Base-by-base conservation (phyloP, 2,888 invertebrate genomes). In the Bursaphelenchus okinawaensis region DNA sequence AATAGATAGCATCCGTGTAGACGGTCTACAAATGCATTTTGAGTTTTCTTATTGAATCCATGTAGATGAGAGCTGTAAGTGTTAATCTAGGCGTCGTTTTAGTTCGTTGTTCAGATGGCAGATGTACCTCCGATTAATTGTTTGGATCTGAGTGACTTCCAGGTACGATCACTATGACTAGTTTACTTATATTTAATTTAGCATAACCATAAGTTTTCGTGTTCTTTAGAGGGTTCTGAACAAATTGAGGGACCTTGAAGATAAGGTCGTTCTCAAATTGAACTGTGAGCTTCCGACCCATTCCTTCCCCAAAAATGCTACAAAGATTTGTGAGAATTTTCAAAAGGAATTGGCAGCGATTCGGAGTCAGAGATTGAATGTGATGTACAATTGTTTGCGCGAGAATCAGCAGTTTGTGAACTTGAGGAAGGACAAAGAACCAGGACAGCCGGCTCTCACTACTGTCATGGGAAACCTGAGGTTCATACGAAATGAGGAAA, bases 201-300 rank as follows among this genome's bases (percentile, higher is more conserved):
- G n/a, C n/a, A n/a, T n/a, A 40, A 4, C 1, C 3, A 16, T 40
- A 40, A n/a, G n/a, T 40, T 12, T 40, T n/a, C 40, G 40, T 40
- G n/a, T n/a, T n/a, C 40, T 68, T 70, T 54, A 70, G 68, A 50
- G 69, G 12, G 52, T 70, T 16, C n/a, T 68, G 19, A 65, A 70
- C 55, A 72, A 63, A 51, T 52, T 69, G 19, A 52, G 69, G 22
- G 26, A 40, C 19, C 22, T 23, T 4, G 69, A 69, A 26, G 69
- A 69, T 29, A 69, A 56, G 29, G 52, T 69, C 9, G 29, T 68
- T n/a, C 63, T 69, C 16, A 50, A 31, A n/a, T 52, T 69, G 40
- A 69, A 69, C 51, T 72, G 72, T 57, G 69, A 70, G 26, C 51
- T 69, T n/a, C 69, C 69, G 9, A 69, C 69, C 4, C 52, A 67